These are phyloP conservation scores for Pollenia griseotomentosa DNA, from an alignment of 2,888 invertebrate genomes.

Conservation along the genomic window DNA sequence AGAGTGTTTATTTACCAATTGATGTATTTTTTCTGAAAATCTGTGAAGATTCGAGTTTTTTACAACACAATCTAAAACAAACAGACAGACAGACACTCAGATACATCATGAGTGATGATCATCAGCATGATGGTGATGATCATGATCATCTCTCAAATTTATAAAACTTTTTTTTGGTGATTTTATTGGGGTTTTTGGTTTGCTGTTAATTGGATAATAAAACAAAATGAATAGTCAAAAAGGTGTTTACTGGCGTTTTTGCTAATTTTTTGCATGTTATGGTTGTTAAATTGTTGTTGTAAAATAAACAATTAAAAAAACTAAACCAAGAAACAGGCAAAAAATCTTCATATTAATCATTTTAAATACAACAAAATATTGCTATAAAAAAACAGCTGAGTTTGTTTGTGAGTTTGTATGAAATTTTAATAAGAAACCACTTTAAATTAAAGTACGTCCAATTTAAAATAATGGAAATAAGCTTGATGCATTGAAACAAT, in stretches of 20 bases:
- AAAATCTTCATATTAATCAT: background rate
- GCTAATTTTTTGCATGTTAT: slow-evolving; percentile 59
- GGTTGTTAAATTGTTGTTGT: slow-evolving; percentile 35
- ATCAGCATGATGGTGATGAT: slow-evolving; percentile 25
- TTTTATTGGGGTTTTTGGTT: slow-evolving; percentile 47
- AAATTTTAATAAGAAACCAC: slow-evolving; percentile 44
- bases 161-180: background rate
- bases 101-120: slow-evolving; percentile 2
- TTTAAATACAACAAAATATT: slow-evolving; percentile 36
- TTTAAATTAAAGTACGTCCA: slow-evolving; percentile 28
- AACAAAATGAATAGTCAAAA: slow-evolving; percentile 61
- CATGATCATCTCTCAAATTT: background rate
- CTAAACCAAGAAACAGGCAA: slow-evolving; percentile 10
- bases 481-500: background rate
- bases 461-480: background rate
- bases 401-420: background rate
- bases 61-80: slow-evolving; percentile 14
- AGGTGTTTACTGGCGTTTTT: slow-evolving; percentile 52
- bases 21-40: background rate
- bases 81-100: background rate
- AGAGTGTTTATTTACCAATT: slow-evolving; percentile 17
- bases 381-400: slow-evolving; percentile 31
- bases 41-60: slow-evolving; percentile 16
- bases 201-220: slow-evolving; percentile 67
- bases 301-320: slow-evolving; percentile 30